phyloP scores from a whole-genome alignment of 2,888 invertebrate species.

The Azorinus chamasolen region DNA sequence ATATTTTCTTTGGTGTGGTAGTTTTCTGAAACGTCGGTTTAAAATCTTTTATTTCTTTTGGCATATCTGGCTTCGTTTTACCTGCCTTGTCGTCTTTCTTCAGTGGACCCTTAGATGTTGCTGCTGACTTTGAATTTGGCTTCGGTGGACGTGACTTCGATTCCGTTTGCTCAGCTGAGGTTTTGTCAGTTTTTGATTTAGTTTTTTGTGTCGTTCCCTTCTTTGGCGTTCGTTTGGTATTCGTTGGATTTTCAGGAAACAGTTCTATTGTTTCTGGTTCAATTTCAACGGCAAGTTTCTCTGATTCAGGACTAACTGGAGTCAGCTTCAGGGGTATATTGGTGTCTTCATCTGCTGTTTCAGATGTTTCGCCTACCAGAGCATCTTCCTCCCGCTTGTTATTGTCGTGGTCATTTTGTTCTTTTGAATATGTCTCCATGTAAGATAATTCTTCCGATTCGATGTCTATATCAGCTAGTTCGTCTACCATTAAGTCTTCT shows the following conservation, averaged over 20 bases:
- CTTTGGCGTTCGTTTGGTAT: neutral
- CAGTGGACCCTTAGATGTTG: neutral
- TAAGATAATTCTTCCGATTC: too few species aligned
- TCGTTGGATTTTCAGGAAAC: neutral
- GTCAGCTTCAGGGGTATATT: neutral
- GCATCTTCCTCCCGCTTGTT: conserved; percentile 11
- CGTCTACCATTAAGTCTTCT: neutral
- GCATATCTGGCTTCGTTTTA: conserved; percentile 22
- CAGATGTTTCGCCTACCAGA: conserved; percentile 5
- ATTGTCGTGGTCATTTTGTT: neutral
- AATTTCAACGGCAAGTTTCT: neutral
- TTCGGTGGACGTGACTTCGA: too few species aligned
- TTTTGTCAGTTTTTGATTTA: neutral
- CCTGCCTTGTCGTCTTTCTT: neutral
- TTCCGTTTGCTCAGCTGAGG: neutral
- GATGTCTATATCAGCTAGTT: neutral
- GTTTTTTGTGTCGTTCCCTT: neutral
- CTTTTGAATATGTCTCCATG: neutral
- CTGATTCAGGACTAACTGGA: neutral
- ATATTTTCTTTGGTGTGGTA: conserved; percentile 80
- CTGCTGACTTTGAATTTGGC: too few species aligned
- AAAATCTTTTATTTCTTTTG: conserved; percentile 74
- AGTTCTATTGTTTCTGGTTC: neutral
- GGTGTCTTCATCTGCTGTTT: neutral
- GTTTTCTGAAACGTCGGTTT: conserved; percentile 72